phyloP scores from a whole-genome alignment of 2,113 vertebrate species.

The Acanthisitta chloris region DNA sequence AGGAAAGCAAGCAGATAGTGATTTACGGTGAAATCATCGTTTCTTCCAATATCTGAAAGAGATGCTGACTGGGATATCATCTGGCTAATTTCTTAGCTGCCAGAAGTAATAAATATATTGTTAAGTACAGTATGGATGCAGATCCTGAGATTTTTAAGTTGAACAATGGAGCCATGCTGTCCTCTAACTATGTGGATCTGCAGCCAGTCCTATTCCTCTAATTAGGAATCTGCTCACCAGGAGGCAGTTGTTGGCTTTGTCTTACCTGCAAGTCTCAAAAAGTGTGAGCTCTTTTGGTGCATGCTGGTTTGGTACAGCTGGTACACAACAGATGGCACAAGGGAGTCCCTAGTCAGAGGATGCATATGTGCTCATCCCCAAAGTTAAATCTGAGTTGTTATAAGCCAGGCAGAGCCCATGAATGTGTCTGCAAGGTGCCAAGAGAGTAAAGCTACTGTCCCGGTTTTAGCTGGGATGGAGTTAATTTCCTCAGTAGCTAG shows the following conservation, averaged over 20 bases:
- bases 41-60: not conserved
- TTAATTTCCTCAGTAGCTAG: too few species aligned
- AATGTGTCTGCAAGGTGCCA: fast-evolving
- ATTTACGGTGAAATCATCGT: not conserved
- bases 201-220: not conserved
- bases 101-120: not conserved
- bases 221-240: not conserved
- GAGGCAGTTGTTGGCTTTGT: not conserved
- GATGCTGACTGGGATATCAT: not conserved
- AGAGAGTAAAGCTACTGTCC: too few species aligned
- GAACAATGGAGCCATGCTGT: not conserved
- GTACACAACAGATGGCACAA: not conserved
- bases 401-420: not conserved
- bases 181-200: not conserved
- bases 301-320: slow-evolving; percentile 11
- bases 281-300: not conserved
- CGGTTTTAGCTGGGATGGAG: too few species aligned
- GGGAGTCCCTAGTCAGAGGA: slow-evolving; percentile 6
- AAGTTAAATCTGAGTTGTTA: not conserved
- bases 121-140: not conserved
- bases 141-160: not conserved
- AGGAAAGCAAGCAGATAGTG: not conserved
- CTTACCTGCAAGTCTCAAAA: slow-evolving; percentile 22
- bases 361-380: not conserved
- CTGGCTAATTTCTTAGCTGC: not conserved